Base-by-base conservation (phyloP, 2,113 vertebrate species). In the Macrotus californicus region DNA sequence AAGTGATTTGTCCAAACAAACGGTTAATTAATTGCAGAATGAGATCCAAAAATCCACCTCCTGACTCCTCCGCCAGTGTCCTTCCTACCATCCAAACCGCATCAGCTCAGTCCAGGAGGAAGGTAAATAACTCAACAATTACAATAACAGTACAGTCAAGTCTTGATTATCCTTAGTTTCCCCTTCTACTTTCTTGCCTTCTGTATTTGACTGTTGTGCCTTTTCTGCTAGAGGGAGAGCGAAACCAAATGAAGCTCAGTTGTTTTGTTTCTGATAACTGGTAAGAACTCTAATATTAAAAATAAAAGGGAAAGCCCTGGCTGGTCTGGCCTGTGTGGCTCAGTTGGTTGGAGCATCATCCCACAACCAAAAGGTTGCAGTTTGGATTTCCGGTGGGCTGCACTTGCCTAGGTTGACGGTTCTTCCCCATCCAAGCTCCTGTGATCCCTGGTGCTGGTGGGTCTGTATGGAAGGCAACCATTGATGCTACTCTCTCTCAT, bases 101-200 rank as follows among this genome's bases (percentile, higher is more conserved):
- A 75, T 26, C 14, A 36, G 46, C 41, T 83, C 29, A 29, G 48
- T 82, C 89, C 79, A 89, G 86, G 56, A 93, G 59, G 73, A 91
- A 80, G 83, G 69, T 87, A 93, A 97, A 93, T 91, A 83, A 89
- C 70, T 87, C 80, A 92, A 72, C 43, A 84, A 22, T 69, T 89
- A 73, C n/a, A 94, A 31, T 89, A 83, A 91, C 48, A 3, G 7
- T 79, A 48, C 69, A 80, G 67, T 75, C 36, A 64, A 19, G 86
- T 70, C 56, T 80, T 59, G 96, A 88, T 76, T 95, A 88, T 69
- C 67, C 83, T 93, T 91, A 66, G 50, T 43, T 89, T 80, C 50
- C 83, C 36, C 79, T 95, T 89, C 75, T 93, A 93, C 94, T 79
- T 89, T 54, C 43, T 87, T 79, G 36, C 94, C 69, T 96, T 89